phyloP scores from a whole-genome alignment of 92 coral and sea anemone genomes.

The Porites divaricata region DNA sequence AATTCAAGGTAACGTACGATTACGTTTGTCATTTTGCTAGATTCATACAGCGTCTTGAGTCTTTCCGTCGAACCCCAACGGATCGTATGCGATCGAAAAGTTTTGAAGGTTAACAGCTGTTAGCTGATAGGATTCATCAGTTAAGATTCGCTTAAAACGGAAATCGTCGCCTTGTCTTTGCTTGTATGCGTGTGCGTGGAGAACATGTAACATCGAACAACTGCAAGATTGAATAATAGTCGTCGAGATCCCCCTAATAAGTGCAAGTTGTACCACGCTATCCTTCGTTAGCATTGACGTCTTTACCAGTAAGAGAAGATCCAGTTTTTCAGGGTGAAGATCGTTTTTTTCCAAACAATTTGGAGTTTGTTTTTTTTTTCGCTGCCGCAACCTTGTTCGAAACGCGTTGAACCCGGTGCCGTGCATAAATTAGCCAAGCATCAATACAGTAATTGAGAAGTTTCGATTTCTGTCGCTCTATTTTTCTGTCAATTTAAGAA shows the following conservation, averaged over 20 bases:
- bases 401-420: conserved; percentile 19
- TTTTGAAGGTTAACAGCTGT: conserved; percentile 28
- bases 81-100: conserved; percentile 2
- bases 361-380: conserved; percentile 3
- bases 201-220: not conserved
- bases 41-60: not conserved
- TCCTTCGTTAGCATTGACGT: not conserved
- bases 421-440: conserved; percentile 40
- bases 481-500: not conserved
- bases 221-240: not conserved
- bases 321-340: not conserved
- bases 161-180: conserved; percentile 16
- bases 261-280: not conserved
- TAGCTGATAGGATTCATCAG: not conserved
- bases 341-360: not conserved
- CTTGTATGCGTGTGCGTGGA: conserved; percentile 21
- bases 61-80: conserved; percentile 16
- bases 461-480: conserved; percentile 18
- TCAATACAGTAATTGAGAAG: conserved; percentile 37
- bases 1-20: conserved; percentile 23
- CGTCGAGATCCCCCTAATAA: not conserved
- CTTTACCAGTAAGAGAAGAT: not conserved
- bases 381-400: conserved; percentile 24
- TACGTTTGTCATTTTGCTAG: not conserved
- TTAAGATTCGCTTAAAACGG: conserved; percentile 3